A percentile compares a stretch with the other conserved stretches of the same genome.
Conservation (phyloP, 2,113 vertebrate genomes). For the Phoxinus phoxinus region DNA sequence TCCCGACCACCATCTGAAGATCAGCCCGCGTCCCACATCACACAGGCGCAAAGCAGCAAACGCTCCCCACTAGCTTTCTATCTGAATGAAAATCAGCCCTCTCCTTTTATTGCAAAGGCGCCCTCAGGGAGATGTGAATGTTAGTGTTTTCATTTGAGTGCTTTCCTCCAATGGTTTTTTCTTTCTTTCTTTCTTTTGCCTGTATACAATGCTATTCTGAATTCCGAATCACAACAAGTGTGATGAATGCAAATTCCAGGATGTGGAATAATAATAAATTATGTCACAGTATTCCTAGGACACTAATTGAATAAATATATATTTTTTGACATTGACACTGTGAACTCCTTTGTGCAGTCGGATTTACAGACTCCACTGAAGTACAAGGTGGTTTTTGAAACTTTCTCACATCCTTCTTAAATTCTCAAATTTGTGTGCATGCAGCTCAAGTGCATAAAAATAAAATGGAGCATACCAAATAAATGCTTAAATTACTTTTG, state of each 20-base stretch:
- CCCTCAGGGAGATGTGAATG: constrained; percentile 59
- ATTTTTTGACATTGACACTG: not conserved
- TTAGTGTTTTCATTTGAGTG: constrained; percentile 58
- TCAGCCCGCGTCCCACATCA: constrained; percentile 53
- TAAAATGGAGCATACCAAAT: not conserved
- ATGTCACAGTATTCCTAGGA: not conserved
- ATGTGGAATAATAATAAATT: not conserved
- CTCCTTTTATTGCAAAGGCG: constrained; percentile 59
- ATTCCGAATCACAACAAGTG: constrained; percentile 21
- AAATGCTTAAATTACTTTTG: not conserved
- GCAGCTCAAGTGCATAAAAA: not conserved
- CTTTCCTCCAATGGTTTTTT: constrained; percentile 44
- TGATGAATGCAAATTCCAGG: constrained; percentile 18
- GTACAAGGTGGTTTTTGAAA: not conserved
- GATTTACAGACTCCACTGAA: not conserved
- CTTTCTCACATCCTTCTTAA: not conserved
- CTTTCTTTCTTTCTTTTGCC: not conserved
- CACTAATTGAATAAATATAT: not conserved
- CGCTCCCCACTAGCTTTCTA: constrained; percentile 57
- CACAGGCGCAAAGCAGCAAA: constrained; percentile 38
- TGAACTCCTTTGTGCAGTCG: not conserved
- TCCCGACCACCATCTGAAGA: constrained; percentile 63
- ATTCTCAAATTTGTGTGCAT: not conserved
- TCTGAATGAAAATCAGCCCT: constrained; percentile 69
- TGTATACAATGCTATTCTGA: constrained; percentile 17